Evolutionary conservation across 2,888 invertebrate species (phyloP).

Genomic region (Ornithoptera priamus): DNA sequence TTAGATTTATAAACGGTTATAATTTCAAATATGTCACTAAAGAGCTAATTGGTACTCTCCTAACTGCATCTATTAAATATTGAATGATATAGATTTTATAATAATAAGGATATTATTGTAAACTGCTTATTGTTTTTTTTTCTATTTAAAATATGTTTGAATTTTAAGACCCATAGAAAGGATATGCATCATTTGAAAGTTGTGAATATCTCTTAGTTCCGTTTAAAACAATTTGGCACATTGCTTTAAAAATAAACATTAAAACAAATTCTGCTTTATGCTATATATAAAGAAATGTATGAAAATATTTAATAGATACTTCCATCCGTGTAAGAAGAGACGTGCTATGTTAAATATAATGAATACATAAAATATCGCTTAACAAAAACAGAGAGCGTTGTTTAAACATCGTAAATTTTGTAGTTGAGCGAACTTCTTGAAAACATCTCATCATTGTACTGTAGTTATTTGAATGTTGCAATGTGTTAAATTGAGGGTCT

Average conservation of each 20-base stretch:
- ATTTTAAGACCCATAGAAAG: constrained; percentile 10
- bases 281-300: neutral
- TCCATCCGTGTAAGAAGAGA: neutral
- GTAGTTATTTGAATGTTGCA: neutral
- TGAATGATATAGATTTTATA: constrained; percentile 15
- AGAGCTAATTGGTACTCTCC: constrained; percentile 23
- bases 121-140: constrained; percentile 12
- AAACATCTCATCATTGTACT: neutral
- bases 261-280: neutral
- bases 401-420: neutral
- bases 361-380: neutral
- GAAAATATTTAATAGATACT: no score
- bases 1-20: neutral
- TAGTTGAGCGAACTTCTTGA: neutral
- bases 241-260: constrained; percentile 6
- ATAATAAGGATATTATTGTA: constrained; percentile 18
- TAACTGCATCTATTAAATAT: constrained; percentile 22
- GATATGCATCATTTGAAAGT: constrained; percentile 25
- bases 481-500: neutral
- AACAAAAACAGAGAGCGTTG: neutral
- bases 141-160: neutral
- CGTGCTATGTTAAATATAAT: neutral
- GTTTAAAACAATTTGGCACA: constrained; percentile 27
- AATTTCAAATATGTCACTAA: constrained; percentile 19
- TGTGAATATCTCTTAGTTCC: neutral